Percentiles rank a stretch among this genome's conserved stretches.
These are phyloP conservation scores for Ceratitis capitata DNA, from an alignment of 1,140 invertebrate species.

Conservation along the genomic window DNA sequence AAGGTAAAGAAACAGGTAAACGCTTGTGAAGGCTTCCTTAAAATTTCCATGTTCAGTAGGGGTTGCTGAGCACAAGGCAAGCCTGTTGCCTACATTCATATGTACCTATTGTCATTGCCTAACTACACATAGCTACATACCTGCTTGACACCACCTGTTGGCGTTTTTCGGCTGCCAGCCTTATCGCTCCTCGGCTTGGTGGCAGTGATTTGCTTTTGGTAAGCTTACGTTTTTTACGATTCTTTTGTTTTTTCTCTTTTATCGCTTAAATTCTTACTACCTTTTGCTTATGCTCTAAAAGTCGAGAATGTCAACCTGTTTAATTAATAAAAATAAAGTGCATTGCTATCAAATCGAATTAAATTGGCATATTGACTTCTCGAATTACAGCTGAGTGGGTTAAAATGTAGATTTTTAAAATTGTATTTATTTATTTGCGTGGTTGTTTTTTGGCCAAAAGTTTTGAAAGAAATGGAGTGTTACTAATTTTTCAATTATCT, in stretches of 20 bases:
- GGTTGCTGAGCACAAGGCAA: background rate
- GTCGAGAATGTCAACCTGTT: background rate
- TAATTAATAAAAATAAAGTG: background rate
- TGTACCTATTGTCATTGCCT: background rate
- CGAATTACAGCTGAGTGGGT: background rate
- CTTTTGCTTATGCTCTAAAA: no score
- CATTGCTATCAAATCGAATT: constrained; percentile 16
- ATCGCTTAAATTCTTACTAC: no score
- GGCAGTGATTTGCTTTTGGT: background rate
- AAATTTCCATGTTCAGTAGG: background rate
- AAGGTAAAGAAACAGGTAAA: background rate
- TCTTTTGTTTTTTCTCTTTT: background rate
- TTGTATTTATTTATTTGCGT: background rate
- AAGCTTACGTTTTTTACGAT: background rate
- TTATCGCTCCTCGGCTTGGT: background rate
- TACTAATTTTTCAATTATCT: no score
- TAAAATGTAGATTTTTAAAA: background rate
- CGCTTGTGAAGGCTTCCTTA: background rate
- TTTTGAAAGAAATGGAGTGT: background rate
- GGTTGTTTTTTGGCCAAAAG: background rate
- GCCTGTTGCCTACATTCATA: background rate
- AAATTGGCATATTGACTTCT: constrained; percentile 27
- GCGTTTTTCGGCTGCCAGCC: background rate
- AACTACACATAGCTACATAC: background rate
- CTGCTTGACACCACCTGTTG: constrained; percentile 24